phyloP scores from a whole-genome alignment of 30 jellyfish, hydroid and myxozoan species.

The Phacellophora camtschatica region DNA sequence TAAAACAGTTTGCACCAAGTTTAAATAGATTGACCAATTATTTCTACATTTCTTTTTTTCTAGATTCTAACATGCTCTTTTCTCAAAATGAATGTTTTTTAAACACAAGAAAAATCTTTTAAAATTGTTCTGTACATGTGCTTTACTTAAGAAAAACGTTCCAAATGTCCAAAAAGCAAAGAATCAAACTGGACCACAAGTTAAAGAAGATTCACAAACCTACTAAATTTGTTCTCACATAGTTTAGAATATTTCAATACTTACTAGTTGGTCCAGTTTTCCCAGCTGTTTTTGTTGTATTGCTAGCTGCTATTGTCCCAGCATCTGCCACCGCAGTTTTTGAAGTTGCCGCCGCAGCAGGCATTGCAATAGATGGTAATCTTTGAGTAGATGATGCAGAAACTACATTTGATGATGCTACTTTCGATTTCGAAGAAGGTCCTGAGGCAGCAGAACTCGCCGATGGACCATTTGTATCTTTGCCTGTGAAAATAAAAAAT shows the following conservation, averaged over 20 bases:
- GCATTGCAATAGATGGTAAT: background rate
- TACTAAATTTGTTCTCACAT: no score
- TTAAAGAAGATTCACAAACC: no score
- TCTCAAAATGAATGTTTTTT: no score
- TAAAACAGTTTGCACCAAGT: no score
- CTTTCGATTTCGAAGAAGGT: background rate
- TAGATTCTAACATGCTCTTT: no score
- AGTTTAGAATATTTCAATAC: background rate
- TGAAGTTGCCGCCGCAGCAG: background rate
- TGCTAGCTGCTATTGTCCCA: constrained; percentile 84
- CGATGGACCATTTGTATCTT: constrained; percentile 9
- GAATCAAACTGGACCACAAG: no score
- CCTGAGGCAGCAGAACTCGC: constrained; percentile 14
- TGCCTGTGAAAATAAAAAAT: background rate
- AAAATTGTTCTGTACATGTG: no score
- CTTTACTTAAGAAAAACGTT: no score
- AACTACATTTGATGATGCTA: background rate
- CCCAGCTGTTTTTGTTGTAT: constrained; percentile 34
- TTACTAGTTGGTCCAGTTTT: constrained; percentile 61
- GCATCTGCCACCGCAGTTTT: background rate
- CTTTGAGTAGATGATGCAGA: background rate
- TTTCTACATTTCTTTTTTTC: no score
- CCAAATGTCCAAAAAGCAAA: no score
- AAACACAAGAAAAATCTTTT: no score
- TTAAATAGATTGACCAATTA: no score